Evolutionary conservation across 2,888 invertebrate species (phyloP).

Genomic region (Aproaerema taeniolella): DNA sequence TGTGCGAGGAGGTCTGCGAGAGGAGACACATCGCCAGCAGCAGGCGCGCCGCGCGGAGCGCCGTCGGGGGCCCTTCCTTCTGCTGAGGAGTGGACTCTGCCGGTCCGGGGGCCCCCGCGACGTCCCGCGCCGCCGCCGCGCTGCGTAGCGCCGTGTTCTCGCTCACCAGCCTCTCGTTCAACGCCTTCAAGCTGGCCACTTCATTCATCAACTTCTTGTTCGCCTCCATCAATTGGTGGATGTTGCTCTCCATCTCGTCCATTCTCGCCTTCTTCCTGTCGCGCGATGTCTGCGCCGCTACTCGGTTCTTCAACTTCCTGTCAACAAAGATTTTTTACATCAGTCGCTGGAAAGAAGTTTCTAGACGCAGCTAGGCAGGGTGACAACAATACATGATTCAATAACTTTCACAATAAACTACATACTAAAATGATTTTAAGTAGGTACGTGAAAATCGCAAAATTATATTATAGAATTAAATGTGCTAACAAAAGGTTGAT

Average conservation of each 20-base stretch:
- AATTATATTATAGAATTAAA: too few relatives aligned
- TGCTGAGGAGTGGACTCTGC: conserved; percentile 96
- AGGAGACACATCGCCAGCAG: conserved; percentile 89
- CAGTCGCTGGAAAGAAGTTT: too few relatives aligned
- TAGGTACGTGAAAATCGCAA: too few relatives aligned
- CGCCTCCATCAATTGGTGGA: conserved; percentile 78
- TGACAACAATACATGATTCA: too few relatives aligned
- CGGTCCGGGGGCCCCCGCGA: conserved; percentile 84
- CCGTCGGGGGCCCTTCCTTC: conserved; percentile 90
- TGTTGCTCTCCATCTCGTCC: conserved; percentile 89
- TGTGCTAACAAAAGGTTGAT: too few relatives aligned
- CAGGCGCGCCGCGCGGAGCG: conserved; percentile 83
- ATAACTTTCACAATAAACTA: too few relatives aligned
- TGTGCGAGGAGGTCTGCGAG: conserved; percentile 90
- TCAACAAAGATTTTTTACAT: too few relatives aligned
- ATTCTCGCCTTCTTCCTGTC: conserved; percentile 97
- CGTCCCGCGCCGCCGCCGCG: conserved; percentile 80
- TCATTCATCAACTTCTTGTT: conserved; percentile 82
- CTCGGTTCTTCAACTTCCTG: conserved; percentile 96
- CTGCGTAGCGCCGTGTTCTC: conserved; percentile 80
- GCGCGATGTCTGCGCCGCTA: conserved; percentile 97
- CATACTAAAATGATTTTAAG: too few relatives aligned
- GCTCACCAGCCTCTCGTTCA: conserved; percentile 81
- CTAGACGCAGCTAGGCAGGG: too few relatives aligned
- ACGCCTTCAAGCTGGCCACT: conserved; percentile 80